Evolutionary conservation across 1,140 invertebrate genomes (phyloP).

Genomic region (Propsilocerus akamusi): DNA sequence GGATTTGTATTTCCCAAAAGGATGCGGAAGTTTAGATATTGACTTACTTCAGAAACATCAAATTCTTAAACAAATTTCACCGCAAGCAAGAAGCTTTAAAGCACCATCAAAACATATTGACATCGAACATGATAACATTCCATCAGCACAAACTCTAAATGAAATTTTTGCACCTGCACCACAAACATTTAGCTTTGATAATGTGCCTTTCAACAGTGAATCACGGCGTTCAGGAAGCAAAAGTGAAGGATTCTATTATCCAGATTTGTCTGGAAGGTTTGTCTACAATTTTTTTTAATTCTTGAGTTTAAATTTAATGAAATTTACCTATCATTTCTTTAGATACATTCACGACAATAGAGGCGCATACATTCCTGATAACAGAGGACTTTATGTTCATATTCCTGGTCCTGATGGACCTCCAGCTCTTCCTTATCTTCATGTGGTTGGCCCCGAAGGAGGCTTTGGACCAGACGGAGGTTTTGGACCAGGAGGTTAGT

Average conservation of each 20-base stretch:
- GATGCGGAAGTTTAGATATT: conserved; percentile 30
- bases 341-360: conserved; percentile 3
- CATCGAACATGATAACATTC: not conserved
- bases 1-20: conserved; percentile 37
- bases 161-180: not conserved
- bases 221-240: not conserved
- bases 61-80: not conserved
- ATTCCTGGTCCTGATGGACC: conserved; percentile 6
- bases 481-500: not conserved
- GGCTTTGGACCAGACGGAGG: conserved; percentile 6
- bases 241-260: not conserved
- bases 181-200: too few species aligned
- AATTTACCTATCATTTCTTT: not conserved
- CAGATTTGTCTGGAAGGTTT: not conserved
- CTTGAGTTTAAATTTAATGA: too few species aligned
- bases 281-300: too few species aligned
- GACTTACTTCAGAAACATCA: conserved; percentile 9
- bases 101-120: not conserved
- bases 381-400: not conserved
- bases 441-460: conserved; percentile 14
- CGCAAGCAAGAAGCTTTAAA: not conserved
- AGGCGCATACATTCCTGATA: not conserved
- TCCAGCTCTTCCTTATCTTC: conserved; percentile 13
- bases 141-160: not conserved
- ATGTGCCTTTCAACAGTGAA: not conserved